Evolutionary conservation across 2,113 vertebrate species (phyloP), one percentile per base, ranked within the genome.

Genomic region (Mola mola): DNA sequence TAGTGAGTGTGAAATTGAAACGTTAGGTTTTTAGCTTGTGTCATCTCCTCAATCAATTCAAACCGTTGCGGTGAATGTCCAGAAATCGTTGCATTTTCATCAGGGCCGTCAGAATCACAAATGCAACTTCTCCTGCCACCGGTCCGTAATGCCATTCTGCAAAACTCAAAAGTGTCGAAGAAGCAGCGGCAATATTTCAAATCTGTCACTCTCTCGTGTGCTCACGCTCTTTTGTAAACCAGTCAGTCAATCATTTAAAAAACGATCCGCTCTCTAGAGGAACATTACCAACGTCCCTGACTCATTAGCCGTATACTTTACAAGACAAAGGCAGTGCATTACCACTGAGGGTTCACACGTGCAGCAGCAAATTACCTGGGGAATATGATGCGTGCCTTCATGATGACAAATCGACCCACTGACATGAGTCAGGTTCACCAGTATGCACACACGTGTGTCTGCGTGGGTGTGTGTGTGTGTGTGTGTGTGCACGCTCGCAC

Each of bases 121-220:
- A 36, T 65, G 37, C 64, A 44, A 28, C 5, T 1, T 52, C 81
- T 82, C 75, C 78, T 78, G 78, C 75, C 51, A 9, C 62, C 16
- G 40, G 41, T 19, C 43, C 19, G 17, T 44, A 29, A 53, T 17
- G 21, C 24, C 26, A 25, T 25, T 37, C 41, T 43, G 24, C 28
- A 24, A 11, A 33, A 11, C 8, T 33, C 6, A 33, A n/a, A n/a
- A n/a, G n/a, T n/a, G n/a, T n/a, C n/a, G n/a, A 5, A 24, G 37
- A 29, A 52, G 59, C 15, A 1, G 22, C 21, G 19, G 24, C 16
- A 28, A 38, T 22, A 22, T 26, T 38, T 42, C 3, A 50, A n/a
- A n/a, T n/a, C n/a, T n/a, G n/a, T n/a, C n/a, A n/a, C n/a, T n/a
- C n/a, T n/a, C n/a, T n/a, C n/a, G n/a, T n/a, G n/a, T n/a, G n/a